Evolutionary conservation across 1,140 invertebrate species (phyloP), one percentile per base, ranked within the genome.

Genomic region (Drosophila tropicalis): DNA sequence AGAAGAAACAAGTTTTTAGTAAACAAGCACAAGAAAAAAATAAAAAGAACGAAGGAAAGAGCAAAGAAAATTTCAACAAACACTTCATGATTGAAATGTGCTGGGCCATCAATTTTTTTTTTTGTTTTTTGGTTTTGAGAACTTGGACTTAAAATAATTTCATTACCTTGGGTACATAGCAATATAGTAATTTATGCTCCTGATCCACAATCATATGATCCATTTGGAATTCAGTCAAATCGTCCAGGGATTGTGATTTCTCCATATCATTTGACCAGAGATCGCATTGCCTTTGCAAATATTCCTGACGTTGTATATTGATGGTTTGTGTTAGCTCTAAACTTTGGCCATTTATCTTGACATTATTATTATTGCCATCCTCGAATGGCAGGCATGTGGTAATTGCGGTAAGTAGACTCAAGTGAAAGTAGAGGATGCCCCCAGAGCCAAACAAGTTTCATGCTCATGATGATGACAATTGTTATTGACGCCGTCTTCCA

Each of bases 141-240:
- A 44, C 36, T 19, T n/a, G 17, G 0, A 3, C 5, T 29, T 29
- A 5, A 29, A 5, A 29, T 13, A 40, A 39, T 34, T 12, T 76
- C 87, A 92, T 93, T 93, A 97, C 96, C 94, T 98, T 98, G 62
- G 98, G 97, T 58, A 98, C 97, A 92, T 98, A 98, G 91, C 98
- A 98, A 90, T 98, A 98, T 0, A 98, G 93, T 3, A 98, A 92
- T 84, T 96, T 95, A 81, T 97, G 95, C 58, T 95, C 94, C 79
- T 96, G 95, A 90, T 98, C 96, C 15, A 97, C 95, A 66, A 97
- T 93, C 91, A 97, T 94, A 91, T 97, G 96, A 79, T 95, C 94
- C 77, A 96, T 94, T 70, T 94, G 93, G 65, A 92, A 93, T 10
- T 93, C 92, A 55, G 92, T 94, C 40, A 94, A 74, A 69, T 94